A percentile compares a stretch with the other conserved stretches of the same genome.
Evolutionary conservation across 2,888 invertebrate species (phyloP).

Genomic region (Lissonota sp.): DNA sequence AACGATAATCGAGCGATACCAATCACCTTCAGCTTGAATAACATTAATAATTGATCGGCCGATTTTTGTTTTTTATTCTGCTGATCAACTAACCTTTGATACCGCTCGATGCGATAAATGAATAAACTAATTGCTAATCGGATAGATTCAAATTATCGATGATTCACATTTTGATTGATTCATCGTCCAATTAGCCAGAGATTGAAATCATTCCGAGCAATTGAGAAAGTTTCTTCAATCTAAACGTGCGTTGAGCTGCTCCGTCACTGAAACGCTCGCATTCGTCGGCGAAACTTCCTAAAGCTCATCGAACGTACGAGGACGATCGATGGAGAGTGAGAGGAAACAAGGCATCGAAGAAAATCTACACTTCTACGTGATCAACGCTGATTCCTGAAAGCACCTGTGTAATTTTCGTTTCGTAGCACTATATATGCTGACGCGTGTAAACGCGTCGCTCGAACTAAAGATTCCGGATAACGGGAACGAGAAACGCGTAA

Average conservation of each 20-base stretch:
- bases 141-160: neutral
- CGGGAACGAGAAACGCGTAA: conserved; percentile 50
- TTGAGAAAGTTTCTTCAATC: conserved; percentile 35
- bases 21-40: too few relatives aligned
- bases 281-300: conserved; percentile 37
- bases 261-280: conserved; percentile 12
- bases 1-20: too few relatives aligned
- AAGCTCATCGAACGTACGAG: conserved; percentile 21
- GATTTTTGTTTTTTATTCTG: too few relatives aligned
- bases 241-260: conserved; percentile 24
- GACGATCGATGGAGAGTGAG: conserved; percentile 45
- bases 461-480: conserved; percentile 41
- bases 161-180: neutral
- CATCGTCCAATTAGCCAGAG: conserved; percentile 7
- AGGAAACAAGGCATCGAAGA: conserved; percentile 24
- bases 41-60: too few relatives aligned
- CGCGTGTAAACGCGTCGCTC: conserved; percentile 1
- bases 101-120: too few relatives aligned
- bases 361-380: conserved; percentile 20
- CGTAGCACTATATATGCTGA: neutral
- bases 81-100: too few relatives aligned
- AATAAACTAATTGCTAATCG: neutral
- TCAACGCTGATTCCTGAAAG: conserved; percentile 4
- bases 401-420: conserved; percentile 12
- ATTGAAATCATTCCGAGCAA: conserved; percentile 3